phyloP scores from a whole-genome alignment of 1,140 invertebrate genomes.

The Daktulosphaira vitifoliae region DNA sequence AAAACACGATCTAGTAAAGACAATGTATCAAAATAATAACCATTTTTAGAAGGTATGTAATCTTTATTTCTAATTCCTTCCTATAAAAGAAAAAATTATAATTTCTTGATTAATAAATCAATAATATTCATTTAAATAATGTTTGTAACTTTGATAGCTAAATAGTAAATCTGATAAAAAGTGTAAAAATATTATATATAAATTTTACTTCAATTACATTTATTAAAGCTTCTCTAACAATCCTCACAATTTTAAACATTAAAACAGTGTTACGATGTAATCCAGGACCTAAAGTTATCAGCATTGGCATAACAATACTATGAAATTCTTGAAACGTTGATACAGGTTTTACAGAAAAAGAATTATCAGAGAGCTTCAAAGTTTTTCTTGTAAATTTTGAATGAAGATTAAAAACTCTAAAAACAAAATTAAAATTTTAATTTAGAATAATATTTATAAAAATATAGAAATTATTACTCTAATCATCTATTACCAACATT shows the following conservation, averaged over 20 bases:
- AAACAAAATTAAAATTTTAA: conserved; percentile 42
- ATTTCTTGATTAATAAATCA: too few species aligned
- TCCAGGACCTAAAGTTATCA: conserved; percentile 77
- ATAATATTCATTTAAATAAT: too few species aligned
- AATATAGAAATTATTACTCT: too few species aligned
- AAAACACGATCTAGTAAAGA: conserved; percentile 78
- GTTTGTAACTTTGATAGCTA: too few species aligned
- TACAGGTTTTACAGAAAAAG: conserved; percentile 52
- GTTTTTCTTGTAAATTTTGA: conserved; percentile 56
- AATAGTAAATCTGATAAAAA: background rate
- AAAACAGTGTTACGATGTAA: conserved; percentile 78
- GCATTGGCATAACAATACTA: conserved; percentile 74
- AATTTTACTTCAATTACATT: conserved; percentile 7
- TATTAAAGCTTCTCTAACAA: conserved; percentile 34
- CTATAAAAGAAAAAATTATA: conserved; percentile 11
- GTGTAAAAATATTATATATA: background rate
- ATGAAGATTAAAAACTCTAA: conserved; percentile 53
- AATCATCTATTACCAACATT: too few species aligned
- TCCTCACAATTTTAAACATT: conserved; percentile 64
- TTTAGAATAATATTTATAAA: conserved; percentile 48
- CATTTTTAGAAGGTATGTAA: conserved; percentile 42
- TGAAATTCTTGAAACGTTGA: conserved; percentile 62
- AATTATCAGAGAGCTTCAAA: conserved; percentile 50
- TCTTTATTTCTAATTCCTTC: conserved; percentile 36
- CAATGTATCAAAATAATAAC: conserved; percentile 68